phyloP scores from a whole-genome alignment of 2,888 invertebrate genomes.

The Stenchaetothrips biformis region DNA sequence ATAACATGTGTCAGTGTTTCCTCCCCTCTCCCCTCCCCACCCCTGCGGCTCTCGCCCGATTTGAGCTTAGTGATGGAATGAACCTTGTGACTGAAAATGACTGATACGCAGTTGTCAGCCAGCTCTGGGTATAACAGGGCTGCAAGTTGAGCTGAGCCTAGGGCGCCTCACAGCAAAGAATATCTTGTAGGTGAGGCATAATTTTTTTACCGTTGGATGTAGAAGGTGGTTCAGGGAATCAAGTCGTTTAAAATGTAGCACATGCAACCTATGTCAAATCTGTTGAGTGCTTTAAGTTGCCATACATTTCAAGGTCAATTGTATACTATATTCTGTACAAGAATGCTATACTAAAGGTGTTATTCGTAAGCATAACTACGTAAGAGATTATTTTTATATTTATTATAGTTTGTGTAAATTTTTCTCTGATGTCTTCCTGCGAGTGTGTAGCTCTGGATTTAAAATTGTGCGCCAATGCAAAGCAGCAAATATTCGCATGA shows the following conservation, averaged over 20 bases:
- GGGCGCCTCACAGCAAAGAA: background rate
- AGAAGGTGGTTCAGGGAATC: background rate
- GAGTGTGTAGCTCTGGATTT: background rate
- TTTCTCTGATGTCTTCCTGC: background rate
- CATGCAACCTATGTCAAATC: background rate
- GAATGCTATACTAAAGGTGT: background rate
- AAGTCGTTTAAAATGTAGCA: too few species aligned
- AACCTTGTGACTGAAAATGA: background rate
- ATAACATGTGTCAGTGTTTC: too few species aligned
- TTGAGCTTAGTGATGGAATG: too few species aligned
- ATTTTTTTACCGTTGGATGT: background rate
- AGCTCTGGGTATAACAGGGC: background rate
- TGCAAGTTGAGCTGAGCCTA: background rate
- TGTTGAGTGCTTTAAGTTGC: background rate
- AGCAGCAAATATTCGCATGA: background rate
- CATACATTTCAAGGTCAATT: conserved; percentile 5
- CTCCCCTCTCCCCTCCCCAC: too few species aligned
- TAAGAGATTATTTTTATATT: background rate
- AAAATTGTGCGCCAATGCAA: background rate
- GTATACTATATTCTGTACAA: background rate
- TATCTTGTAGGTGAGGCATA: background rate
- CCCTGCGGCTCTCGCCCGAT: too few species aligned
- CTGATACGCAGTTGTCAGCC: background rate
- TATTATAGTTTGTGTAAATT: background rate
- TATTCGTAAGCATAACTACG: background rate